Percentiles rank a stretch among this genome's conserved stretches.
These are phyloP conservation scores for Phalloptychus januarius DNA, from an alignment of 2,797 vertebrate genomes.

Conservation along the genomic window DNA sequence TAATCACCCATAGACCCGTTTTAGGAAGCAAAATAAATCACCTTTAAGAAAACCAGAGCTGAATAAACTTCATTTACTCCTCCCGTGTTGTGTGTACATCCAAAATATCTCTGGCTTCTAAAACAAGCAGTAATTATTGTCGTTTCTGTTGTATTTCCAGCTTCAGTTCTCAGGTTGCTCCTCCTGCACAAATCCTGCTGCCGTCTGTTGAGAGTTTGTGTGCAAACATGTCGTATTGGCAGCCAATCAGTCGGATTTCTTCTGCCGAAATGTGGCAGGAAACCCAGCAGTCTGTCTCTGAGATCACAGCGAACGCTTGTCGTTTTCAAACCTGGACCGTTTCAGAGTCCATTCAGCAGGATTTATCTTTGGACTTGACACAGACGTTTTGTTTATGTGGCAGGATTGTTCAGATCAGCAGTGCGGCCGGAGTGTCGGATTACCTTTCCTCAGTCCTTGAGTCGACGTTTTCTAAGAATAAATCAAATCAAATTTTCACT, in stretches of 20 bases:
- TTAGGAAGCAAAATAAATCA: no score
- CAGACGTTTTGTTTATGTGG: slow-evolving; percentile 37
- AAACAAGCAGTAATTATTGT: slow-evolving; percentile 12
- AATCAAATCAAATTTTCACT: not conserved
- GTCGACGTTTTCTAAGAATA: slow-evolving; percentile 10
- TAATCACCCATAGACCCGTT: no score
- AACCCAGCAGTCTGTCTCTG: slow-evolving; percentile 18
- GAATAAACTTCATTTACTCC: slow-evolving; percentile 9
- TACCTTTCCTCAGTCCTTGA: slow-evolving; percentile 25
- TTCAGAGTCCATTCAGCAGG: slow-evolving; percentile 19
- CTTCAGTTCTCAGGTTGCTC: slow-evolving; percentile 21
- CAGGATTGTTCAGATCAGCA: slow-evolving; percentile 38
- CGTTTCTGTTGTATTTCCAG: slow-evolving; percentile 10
- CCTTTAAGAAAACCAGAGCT: no score
- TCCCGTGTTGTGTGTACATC: slow-evolving; percentile 12
- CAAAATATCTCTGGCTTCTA: slow-evolving; percentile 9
- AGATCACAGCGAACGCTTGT: slow-evolving; percentile 27
- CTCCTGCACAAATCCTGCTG: slow-evolving; percentile 3
- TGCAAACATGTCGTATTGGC: slow-evolving; percentile 37
- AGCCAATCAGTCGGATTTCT: slow-evolving; percentile 24
- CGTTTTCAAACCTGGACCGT: slow-evolving; percentile 28
- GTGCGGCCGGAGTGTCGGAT: slow-evolving; percentile 40
- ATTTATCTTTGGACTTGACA: slow-evolving; percentile 28
- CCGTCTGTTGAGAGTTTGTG: slow-evolving; percentile 9
- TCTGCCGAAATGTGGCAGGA: slow-evolving; percentile 28